Evolutionary conservation across 2,888 invertebrate species (phyloP).

Genomic region (Laothoe populi): DNA sequence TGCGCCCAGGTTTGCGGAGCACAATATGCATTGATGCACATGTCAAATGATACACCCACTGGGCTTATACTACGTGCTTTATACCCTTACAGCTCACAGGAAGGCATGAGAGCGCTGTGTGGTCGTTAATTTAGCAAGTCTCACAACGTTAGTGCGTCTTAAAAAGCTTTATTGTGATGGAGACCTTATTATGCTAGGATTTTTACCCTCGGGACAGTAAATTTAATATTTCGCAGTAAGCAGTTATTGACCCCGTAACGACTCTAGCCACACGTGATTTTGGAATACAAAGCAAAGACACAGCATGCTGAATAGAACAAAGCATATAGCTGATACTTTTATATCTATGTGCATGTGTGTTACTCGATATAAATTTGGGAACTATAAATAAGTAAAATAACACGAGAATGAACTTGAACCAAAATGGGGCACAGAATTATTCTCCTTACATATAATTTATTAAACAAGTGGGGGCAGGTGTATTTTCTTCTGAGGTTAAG

Average conservation of each 20-base stretch:
- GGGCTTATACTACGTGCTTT: constrained; percentile 38
- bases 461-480: constrained; percentile 41
- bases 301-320: constrained; percentile 24
- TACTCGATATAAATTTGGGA: constrained; percentile 24
- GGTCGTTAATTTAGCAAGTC: not conserved
- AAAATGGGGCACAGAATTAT: constrained; percentile 67
- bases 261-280: constrained; percentile 79
- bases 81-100: constrained; percentile 23
- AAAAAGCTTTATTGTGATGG: constrained; percentile 1
- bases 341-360: not conserved
- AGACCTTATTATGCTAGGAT: not conserved
- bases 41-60: constrained; percentile 41
- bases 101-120: not conserved
- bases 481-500: constrained; percentile 32
- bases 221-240: constrained; percentile 57
- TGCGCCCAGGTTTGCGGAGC: constrained; percentile 58
- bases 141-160: not conserved
- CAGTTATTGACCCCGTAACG: constrained; percentile 82
- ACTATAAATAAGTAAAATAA: constrained; percentile 38
- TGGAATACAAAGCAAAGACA: constrained; percentile 59
- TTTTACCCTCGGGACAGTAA: not conserved
- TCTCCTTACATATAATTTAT: constrained; percentile 45
- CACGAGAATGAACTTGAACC: constrained; percentile 69
- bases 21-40: constrained; percentile 51
- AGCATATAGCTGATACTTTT: not conserved